Conservation (phyloP, 2,113 vertebrate genomes). For the Vireo altiloquus region DNA sequence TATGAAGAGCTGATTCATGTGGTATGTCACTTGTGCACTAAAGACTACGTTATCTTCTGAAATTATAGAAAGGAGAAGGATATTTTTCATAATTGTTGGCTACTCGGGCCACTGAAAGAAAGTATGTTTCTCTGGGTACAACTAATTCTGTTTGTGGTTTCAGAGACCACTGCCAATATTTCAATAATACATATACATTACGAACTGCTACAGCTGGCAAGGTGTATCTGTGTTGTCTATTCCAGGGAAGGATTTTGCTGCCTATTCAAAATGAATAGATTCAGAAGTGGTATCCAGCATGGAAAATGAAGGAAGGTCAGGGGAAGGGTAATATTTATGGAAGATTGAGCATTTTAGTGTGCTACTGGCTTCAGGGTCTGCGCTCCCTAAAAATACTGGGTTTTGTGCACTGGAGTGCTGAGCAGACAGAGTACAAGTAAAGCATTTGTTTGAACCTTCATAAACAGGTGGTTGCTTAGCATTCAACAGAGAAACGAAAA, state of each 20-base stretch:
- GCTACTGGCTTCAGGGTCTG: conserved; percentile 51
- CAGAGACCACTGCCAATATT: conserved; percentile 26
- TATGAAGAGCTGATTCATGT: conserved; percentile 44
- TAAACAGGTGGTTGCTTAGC: neutral
- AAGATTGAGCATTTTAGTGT: conserved; percentile 51
- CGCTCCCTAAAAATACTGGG: neutral
- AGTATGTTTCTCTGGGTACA: conserved; percentile 60
- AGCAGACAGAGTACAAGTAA: neutral
- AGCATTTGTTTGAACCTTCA: neutral
- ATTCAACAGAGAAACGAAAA: neutral
- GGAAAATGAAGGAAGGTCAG: conserved; percentile 70
- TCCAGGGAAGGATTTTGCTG: conserved; percentile 61
- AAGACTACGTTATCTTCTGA: conserved; percentile 26
- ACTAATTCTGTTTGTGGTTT: conserved; percentile 54
- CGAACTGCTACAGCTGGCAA: conserved; percentile 68
- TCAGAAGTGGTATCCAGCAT: conserved; percentile 64
- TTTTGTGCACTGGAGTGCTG: conserved; percentile 24
- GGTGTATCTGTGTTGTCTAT: conserved; percentile 26
- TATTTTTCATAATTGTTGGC: conserved; percentile 59
- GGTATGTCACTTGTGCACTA: neutral
- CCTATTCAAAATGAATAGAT: conserved; percentile 64
- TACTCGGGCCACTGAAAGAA: conserved; percentile 49
- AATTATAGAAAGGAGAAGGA: conserved; percentile 34
- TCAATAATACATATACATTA: conserved; percentile 52
- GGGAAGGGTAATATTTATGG: conserved; percentile 64